A percentile compares a stretch with the other conserved stretches of the same genome.
phyloP scores from a whole-genome alignment of 2,113 vertebrate species.

The Gadus chalcogrammus region DNA sequence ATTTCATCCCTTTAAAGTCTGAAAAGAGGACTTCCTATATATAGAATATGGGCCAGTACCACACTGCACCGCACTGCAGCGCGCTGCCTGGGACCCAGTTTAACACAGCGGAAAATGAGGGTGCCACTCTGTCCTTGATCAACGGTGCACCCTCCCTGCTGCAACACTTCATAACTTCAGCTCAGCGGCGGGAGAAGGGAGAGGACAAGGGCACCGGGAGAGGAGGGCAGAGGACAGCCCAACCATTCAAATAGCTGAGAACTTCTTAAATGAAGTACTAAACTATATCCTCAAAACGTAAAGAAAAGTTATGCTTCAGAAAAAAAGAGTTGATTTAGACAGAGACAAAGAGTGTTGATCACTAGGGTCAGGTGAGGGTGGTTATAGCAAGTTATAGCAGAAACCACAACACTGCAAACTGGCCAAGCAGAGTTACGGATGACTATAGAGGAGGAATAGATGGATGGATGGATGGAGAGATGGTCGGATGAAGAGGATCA shows the following conservation, averaged over 20 bases:
- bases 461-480: slow-evolving; percentile 11
- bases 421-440: slow-evolving; percentile 45
- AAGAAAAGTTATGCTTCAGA: not conserved
- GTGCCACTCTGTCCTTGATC: slow-evolving; percentile 50
- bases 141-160: slow-evolving; percentile 18
- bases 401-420: slow-evolving; percentile 66
- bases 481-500: not conserved
- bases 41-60: slow-evolving; percentile 72
- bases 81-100: slow-evolving; percentile 72
- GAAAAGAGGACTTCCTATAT: slow-evolving; percentile 69
- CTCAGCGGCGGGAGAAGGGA: not conserved
- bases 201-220: not conserved
- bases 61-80: slow-evolving; percentile 47
- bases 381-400: slow-evolving; percentile 26
- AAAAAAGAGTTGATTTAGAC: not conserved
- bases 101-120: slow-evolving; percentile 48
- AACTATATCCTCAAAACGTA: not conserved
- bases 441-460: slow-evolving; percentile 1
- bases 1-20: slow-evolving; percentile 59
- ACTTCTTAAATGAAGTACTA: not conserved
- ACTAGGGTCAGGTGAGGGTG: slow-evolving; percentile 28
- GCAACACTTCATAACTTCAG: slow-evolving; percentile 1
- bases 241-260: not conserved
- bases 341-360: slow-evolving; percentile 26
- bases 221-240: not conserved